Evolutionary conservation across 2,113 vertebrate genomes (phyloP).

Genomic region (Embiotoca jacksoni): DNA sequence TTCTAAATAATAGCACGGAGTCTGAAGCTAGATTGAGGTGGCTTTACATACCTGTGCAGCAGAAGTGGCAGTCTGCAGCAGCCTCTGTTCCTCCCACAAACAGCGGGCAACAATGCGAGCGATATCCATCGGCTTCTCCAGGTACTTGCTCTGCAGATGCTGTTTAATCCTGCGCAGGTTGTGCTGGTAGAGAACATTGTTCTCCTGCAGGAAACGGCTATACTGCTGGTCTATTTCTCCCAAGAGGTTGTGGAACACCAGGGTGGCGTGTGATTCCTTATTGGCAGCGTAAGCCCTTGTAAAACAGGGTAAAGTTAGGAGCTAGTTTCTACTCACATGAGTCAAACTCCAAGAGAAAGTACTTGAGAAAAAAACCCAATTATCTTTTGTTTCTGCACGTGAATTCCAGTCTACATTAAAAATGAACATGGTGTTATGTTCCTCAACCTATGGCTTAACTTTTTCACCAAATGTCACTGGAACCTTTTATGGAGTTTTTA

Average conservation of each 20-base stretch:
- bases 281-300: constrained; percentile 95
- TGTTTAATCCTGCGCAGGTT: constrained; percentile 98
- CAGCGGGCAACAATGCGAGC: constrained; percentile 97
- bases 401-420: no score
- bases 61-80: constrained; percentile 93
- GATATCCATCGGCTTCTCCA: constrained; percentile 98
- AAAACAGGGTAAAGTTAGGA: neutral
- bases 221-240: constrained; percentile 99
- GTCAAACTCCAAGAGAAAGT: neutral
- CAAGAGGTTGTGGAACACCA: constrained; percentile 98
- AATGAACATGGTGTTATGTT: no score
- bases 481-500: no score
- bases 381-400: no score
- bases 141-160: constrained; percentile 97
- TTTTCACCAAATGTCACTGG: no score
- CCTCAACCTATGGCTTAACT: no score
- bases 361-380: no score
- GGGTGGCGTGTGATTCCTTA: constrained; percentile 96
- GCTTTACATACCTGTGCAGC: constrained; percentile 88
- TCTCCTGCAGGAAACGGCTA: constrained; percentile 98
- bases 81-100: constrained; percentile 95
- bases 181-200: constrained; percentile 98
- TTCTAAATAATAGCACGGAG: neutral
- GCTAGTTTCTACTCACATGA: no score
- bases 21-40: neutral